Evolutionary conservation across 2,113 vertebrate species (phyloP), one percentile per base, ranked within the genome.

Genomic region (Gallinago jamesoni): DNA sequence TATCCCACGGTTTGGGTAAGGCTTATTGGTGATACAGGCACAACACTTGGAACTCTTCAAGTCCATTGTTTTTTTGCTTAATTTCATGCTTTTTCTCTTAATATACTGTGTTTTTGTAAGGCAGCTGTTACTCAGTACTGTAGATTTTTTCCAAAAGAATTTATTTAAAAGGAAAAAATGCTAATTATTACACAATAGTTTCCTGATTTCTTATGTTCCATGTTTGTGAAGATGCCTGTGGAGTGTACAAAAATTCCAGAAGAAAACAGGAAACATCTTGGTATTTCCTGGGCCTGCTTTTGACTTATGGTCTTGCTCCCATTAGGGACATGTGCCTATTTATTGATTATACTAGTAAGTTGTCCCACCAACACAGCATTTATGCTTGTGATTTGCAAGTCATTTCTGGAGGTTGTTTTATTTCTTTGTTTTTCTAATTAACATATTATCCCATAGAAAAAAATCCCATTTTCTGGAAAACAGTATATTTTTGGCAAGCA

Each of bases 321-420:
- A 23, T 84, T 78, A 48, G 37, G 17, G 66, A 27, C 35, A 53
- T 45, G 7, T 83, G 23, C 35, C 64, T 11, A 4, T 93, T 93
- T 92, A 87, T 62, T 95, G 80, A 66, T 94, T 90, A 80, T 89
- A 70, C 23, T 92, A n/a, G 24, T n/a, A 68, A 33, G 12, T 48
- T 93, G 20, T 57, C 66, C 48, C 27, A 47, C n/a, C 37, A 62
- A 84, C 53, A 41, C 84, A 62, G 31, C 75, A 66, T 78, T 45
- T 41, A 57, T 69, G n/a, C 37, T 64, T 84, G 18, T 92, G 43
- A 88, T 80, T 91, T 72, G 17, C 35, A 85, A 87, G 77, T 37
- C 0, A 28, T 78, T 93, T 83, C 53, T 87, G 66, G 66, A 94
- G 8, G 14, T 39, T 80, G 27, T 55, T 82, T 75, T 45, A 2